These are phyloP conservation scores for Meteorus sp. DNA, from an alignment of 1,140 invertebrate species.

Conservation along the genomic window DNA sequence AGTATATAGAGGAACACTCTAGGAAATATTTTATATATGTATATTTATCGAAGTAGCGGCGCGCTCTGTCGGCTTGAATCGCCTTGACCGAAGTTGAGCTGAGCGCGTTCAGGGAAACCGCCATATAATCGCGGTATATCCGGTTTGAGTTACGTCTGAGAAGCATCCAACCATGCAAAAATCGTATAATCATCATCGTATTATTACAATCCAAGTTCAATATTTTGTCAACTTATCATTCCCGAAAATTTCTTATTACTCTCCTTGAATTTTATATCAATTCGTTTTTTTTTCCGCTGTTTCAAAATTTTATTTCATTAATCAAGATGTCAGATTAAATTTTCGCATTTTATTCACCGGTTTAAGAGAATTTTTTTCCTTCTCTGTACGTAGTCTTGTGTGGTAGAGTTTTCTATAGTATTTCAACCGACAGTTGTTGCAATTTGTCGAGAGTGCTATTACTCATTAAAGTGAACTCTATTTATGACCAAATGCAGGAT, in stretches of 20 bases:
- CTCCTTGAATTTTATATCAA: background rate
- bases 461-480: slow-evolving; percentile 4
- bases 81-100: background rate
- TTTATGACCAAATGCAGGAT: too few species aligned
- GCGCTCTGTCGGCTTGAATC: background rate
- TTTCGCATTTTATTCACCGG: too few species aligned
- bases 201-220: background rate
- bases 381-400: too few species aligned
- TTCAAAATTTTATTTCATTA: background rate
- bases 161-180: slow-evolving; percentile 5
- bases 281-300: background rate
- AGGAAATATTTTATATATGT: background rate
- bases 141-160: background rate
- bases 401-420: too few species aligned
- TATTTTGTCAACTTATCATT: background rate
- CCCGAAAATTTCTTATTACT: background rate
- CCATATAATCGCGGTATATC: slow-evolving; percentile 8
- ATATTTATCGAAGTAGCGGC: background rate
- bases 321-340: too few species aligned
- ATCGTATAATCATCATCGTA: background rate
- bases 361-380: too few species aligned
- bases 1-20: background rate
- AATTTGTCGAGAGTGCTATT: too few species aligned
- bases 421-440: too few species aligned
- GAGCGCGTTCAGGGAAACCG: slow-evolving; percentile 1